These are phyloP conservation scores for Zaprionus lineosus DNA, from an alignment of 2,888 invertebrate genomes.

Conservation along the genomic window DNA sequence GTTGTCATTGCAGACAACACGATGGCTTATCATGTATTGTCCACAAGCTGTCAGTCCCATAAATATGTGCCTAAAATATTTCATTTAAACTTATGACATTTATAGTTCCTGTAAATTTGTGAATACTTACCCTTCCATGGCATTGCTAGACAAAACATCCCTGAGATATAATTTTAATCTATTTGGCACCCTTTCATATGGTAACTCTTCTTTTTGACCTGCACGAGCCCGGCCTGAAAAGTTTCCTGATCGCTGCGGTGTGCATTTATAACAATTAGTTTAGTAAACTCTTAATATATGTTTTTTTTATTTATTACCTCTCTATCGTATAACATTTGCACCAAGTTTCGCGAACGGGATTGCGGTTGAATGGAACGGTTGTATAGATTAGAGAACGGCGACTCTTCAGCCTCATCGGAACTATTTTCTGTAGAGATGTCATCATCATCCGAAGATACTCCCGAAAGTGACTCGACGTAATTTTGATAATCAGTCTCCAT, in stretches of 20 bases:
- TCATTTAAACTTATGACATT: background rate
- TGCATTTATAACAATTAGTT: background rate
- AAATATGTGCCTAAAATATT: conserved; percentile 89
- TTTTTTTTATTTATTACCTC: conserved; percentile 60
- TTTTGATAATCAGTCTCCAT: conserved; percentile 75
- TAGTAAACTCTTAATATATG: background rate
- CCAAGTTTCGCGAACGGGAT: conserved; percentile 66
- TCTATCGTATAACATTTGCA: conserved; percentile 74
- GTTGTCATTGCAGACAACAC: conserved; percentile 84
- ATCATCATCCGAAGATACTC: conserved; percentile 73
- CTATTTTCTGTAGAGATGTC: conserved; percentile 74
- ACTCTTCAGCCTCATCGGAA: conserved; percentile 71
- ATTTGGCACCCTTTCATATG: conserved; percentile 84
- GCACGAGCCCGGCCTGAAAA: conserved; percentile 84
- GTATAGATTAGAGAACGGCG: conserved; percentile 22
- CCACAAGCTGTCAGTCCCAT: conserved; percentile 98
- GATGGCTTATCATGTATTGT: conserved; percentile 95
- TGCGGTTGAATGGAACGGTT: conserved; percentile 30
- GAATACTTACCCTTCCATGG: conserved; percentile 82
- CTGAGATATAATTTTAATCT: conserved; percentile 86
- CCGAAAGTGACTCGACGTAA: conserved; percentile 71
- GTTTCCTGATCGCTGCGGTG: conserved; percentile 83
- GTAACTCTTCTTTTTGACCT: conserved; percentile 83
- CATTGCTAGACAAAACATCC: conserved; percentile 85
- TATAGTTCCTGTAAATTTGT: background rate